These are phyloP conservation scores for Phodopus roborovskii DNA, from an alignment of 2,113 vertebrate genomes.

Conservation along the genomic window DNA sequence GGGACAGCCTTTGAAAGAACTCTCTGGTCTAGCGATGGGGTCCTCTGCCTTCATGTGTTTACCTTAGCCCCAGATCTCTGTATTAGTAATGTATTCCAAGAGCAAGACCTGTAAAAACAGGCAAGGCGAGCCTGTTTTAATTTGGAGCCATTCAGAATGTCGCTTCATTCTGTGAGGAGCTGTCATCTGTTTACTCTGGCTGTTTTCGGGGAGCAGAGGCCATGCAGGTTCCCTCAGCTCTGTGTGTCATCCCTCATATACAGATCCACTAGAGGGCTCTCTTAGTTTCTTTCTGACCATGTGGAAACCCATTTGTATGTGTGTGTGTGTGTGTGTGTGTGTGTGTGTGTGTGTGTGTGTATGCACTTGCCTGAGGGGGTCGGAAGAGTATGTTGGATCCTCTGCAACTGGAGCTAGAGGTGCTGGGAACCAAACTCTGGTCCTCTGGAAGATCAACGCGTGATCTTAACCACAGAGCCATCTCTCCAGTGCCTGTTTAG, in stretches of 20 bases:
- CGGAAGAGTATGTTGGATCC: not conserved
- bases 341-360: not conserved
- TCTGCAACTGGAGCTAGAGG: not conserved
- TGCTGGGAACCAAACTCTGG: too few relatives aligned
- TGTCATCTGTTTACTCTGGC: not conserved
- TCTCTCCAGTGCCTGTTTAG: not conserved
- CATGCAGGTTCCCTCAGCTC: not conserved
- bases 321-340: not conserved
- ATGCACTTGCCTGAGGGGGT: not conserved
- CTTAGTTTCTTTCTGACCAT: not conserved
- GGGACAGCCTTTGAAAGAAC: not conserved
- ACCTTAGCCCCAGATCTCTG: not conserved
- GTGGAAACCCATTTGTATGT: not conserved
- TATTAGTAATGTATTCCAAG: not conserved
- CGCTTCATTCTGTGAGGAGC: not conserved
- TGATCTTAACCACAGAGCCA: not conserved
- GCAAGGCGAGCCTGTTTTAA: not conserved
- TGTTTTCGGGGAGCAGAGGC: not conserved
- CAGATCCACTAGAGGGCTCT: rapidly evolving
- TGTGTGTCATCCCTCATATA: not conserved
- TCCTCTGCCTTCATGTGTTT: not conserved
- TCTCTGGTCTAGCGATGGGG: rapidly evolving
- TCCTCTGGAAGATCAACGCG: not conserved
- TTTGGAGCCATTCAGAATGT: not conserved
- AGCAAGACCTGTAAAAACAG: not conserved